phyloP scores from a whole-genome alignment of 2,797 vertebrate genomes.

The Paguma larvata region DNA sequence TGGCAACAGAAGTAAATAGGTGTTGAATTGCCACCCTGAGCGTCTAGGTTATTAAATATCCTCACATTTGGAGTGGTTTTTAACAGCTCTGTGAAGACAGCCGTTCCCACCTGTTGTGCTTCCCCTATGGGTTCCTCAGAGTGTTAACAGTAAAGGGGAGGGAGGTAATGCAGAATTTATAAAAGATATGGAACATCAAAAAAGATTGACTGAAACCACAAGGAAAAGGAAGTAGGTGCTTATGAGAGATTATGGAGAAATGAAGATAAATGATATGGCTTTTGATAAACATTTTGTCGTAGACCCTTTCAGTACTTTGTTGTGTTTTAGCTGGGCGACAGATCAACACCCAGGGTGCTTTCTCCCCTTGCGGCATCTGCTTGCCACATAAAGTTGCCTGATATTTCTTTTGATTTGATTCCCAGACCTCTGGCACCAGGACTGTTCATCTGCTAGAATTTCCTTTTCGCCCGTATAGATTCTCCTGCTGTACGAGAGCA shows the following conservation, averaged over 20 bases:
- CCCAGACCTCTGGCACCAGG: neutral
- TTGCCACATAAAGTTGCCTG: neutral
- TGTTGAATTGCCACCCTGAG: slow-evolving; percentile 60
- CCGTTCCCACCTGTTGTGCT: slow-evolving; percentile 33
- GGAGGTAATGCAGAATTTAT: neutral
- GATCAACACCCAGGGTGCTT: neutral
- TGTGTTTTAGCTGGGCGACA: neutral
- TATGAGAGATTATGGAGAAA: slow-evolving; percentile 11
- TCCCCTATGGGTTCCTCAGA: neutral
- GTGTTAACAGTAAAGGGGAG: slow-evolving; percentile 54
- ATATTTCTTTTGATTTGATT: slow-evolving; percentile 7
- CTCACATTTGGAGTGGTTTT: slow-evolving; percentile 70
- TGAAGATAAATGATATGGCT: neutral
- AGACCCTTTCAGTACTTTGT: neutral
- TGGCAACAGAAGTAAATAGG: neutral
- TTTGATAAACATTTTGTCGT: neutral
- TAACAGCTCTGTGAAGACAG: slow-evolving; percentile 63
- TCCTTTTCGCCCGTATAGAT: neutral
- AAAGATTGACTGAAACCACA: neutral
- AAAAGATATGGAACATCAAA: neutral
- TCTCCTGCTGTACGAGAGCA: neutral
- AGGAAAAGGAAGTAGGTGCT: neutral
- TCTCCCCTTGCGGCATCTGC: neutral
- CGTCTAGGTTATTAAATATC: slow-evolving; percentile 38
- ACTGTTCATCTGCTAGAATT: neutral